Evolutionary conservation across 1,140 invertebrate genomes (phyloP).

Genomic region (Diuraphis noxia): DNA sequence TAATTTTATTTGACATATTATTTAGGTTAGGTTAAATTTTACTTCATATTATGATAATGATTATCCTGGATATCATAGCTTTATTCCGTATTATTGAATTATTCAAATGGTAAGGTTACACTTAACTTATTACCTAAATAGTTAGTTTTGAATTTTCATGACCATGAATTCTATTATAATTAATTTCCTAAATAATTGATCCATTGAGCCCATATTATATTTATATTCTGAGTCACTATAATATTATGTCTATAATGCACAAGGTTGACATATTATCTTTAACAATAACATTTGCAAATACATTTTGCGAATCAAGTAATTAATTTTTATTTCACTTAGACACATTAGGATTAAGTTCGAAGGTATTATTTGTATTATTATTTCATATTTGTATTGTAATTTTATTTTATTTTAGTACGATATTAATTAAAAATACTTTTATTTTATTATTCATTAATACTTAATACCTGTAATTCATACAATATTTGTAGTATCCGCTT

Average conservation of each 20-base stretch:
- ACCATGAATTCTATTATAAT: background rate
- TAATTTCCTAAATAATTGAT: background rate
- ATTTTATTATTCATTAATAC: background rate
- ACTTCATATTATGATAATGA: background rate
- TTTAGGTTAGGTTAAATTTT: background rate
- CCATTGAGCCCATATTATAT: background rate
- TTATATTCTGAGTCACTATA: background rate
- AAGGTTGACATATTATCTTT: background rate
- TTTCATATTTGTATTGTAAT: slow-evolving; percentile 5
- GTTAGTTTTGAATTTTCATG: background rate
- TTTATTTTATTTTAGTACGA: background rate
- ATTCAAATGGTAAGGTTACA: background rate
- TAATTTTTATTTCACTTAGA: background rate
- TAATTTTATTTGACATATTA: background rate
- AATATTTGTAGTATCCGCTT: background rate
- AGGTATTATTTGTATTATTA: background rate
- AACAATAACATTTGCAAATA: background rate
- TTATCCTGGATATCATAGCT: background rate
- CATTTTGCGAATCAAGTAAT: background rate
- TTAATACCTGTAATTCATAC: background rate
- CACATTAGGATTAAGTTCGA: background rate
- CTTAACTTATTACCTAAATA: background rate
- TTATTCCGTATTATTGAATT: background rate
- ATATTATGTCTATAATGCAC: background rate
- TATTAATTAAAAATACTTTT: slow-evolving; percentile 8